These are phyloP conservation scores for Unio pictorum DNA, from an alignment of 2,888 invertebrate species.

Conservation along the genomic window DNA sequence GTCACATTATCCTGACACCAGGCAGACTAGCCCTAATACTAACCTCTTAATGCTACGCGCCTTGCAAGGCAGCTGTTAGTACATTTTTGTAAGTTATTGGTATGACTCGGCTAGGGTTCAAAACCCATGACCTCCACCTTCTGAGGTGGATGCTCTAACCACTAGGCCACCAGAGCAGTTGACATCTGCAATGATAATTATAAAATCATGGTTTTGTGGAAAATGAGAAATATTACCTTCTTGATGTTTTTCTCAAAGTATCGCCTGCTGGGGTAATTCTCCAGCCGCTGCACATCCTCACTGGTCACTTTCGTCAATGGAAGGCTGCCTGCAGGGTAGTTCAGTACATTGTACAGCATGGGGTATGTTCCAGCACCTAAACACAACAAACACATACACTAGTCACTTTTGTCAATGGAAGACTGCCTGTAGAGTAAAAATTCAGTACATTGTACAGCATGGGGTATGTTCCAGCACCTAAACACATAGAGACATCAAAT, in stretches of 20 bases:
- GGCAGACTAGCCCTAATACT: too few relatives aligned
- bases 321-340: slow-evolving; percentile 54
- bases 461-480: slow-evolving; percentile 42
- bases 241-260: slow-evolving; percentile 26
- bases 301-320: slow-evolving; percentile 58
- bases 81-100: too few relatives aligned
- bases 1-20: too few relatives aligned
- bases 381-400: slow-evolving; percentile 7
- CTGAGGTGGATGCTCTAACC: too few relatives aligned
- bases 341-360: slow-evolving; percentile 48
- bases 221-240: slow-evolving; percentile 25
- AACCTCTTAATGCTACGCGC: too few relatives aligned
- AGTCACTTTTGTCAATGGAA: slow-evolving; percentile 60
- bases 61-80: too few relatives aligned
- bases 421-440: slow-evolving; percentile 46
- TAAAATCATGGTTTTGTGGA: too few relatives aligned
- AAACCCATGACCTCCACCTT: too few relatives aligned
- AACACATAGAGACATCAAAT: neutral
- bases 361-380: slow-evolving; percentile 42
- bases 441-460: slow-evolving; percentile 52
- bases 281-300: slow-evolving; percentile 46
- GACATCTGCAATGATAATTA: too few relatives aligned
- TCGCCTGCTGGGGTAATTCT: slow-evolving; percentile 43
- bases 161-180: too few relatives aligned
- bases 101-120: too few relatives aligned